Evolutionary conservation across 2,113 vertebrate genomes (phyloP), one percentile per base, ranked within the genome.

Genomic region (Phycodurus eques): DNA sequence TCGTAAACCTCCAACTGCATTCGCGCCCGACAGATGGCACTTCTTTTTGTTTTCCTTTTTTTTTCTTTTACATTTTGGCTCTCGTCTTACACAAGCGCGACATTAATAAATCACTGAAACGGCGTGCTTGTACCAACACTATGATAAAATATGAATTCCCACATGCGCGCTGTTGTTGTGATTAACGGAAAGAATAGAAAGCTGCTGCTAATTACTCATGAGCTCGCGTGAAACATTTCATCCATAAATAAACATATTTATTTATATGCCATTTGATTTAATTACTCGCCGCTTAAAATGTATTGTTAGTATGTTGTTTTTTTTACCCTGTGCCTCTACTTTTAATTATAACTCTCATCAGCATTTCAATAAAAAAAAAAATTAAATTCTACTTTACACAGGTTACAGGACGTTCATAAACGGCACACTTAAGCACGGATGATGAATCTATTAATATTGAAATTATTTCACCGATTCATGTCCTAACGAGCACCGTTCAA

Each of bases 401-500:
- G 89, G 90, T 92, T 91, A 81, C 73, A 75, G 72, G 72, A 80
- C 72, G 84, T 84, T 88, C 77, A 88, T 89, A 90, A 92, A 89
- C 87, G 87, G 88, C 87, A 84, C 75, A 79, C 74, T 84, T 84
- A 80, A 88, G 79, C 78, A 74, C 7, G 62, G 74, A 72, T 87
- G 70, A 87, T 87, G 72, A 87, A 85, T 86, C 85, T 91, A 91
- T 92, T 91, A 90, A 91, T 92, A 91, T 86, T 85, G 82, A 88
- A 89, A 90, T 88, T 79, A 90, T 90, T 83, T 91, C 85, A 77
- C 76, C 9, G 7, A 20, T 81, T 85, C 67, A 65, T 77, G 86
- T 86, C 67, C 80, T 92, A 90, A 90, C 87, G 83, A 88, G 80
- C 70, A 42, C 54, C 84, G 75, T 90, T 89, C 85, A 89, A 91